phyloP scores from a whole-genome alignment of 1,140 invertebrate genomes.

The Ridgeia piscesae region DNA sequence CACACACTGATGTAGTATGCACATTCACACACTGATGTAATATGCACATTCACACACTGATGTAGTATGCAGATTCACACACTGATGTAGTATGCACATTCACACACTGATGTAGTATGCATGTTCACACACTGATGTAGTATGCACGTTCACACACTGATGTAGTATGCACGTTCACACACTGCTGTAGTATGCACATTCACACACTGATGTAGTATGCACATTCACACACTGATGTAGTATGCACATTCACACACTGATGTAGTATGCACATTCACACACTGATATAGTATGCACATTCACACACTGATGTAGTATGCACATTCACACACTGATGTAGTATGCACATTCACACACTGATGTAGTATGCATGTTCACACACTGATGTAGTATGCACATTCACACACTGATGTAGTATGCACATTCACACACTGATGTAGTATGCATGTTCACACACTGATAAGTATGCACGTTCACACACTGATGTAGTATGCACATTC shows the following conservation, averaged over 20 bases:
- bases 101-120: neutral
- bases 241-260: too few relatives aligned
- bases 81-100: neutral
- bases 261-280: neutral
- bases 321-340: neutral
- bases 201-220: neutral
- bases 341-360: too few relatives aligned
- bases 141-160: slow-evolving; percentile 54
- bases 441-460: too few relatives aligned
- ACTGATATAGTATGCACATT: too few relatives aligned
- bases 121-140: too few relatives aligned
- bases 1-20: too few relatives aligned
- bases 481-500: neutral
- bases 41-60: too few relatives aligned
- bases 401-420: too few relatives aligned
- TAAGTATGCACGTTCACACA: slow-evolving; percentile 58
- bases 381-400: neutral
- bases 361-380: slow-evolving; percentile 59
- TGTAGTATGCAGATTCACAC: too few relatives aligned
- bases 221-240: too few relatives aligned
- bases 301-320: neutral
- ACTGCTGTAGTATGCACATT: too few relatives aligned
- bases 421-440: neutral
- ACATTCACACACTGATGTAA: neutral
- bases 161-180: neutral